Percentiles rank a stretch among this genome's conserved stretches.
Conservation (phyloP, 1,140 invertebrate genomes). For the Lepidurus apus region DNA sequence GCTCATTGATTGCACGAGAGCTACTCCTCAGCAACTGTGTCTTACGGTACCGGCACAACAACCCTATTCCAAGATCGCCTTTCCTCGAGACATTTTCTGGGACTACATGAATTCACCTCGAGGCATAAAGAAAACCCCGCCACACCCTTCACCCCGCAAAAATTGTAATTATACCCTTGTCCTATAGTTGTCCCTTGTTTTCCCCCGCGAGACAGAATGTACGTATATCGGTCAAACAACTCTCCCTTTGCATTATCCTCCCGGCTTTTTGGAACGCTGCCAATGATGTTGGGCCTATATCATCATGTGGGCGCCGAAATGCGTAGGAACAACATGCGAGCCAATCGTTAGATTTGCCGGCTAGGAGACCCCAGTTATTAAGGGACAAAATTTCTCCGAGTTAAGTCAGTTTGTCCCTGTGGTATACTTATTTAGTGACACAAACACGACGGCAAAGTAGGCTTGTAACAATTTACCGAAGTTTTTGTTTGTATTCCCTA, state of each 20-base stretch:
- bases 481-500: no score
- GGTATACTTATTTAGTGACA: no score
- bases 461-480: no score
- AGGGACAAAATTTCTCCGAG: no score
- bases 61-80: no score
- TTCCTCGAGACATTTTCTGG: no score
- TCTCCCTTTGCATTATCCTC: neutral
- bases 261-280: neutral
- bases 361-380: no score
- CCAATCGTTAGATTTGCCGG: neutral
- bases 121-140: neutral
- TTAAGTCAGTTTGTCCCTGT: no score
- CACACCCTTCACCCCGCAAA: neutral
- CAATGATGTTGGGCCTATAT: neutral
- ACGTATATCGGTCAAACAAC: no score
- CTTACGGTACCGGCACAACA: neutral
- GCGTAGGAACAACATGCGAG: neutral
- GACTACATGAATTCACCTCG: no score
- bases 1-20: neutral
- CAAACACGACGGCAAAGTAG: no score
- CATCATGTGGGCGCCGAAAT: neutral
- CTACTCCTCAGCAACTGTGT: no score
- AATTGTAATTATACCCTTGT: neutral
- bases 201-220: neutral
- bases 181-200: conserved; percentile 8